These are phyloP conservation scores for Pseudopodoces humilis DNA, from an alignment of 2,113 vertebrate genomes.

Conservation along the genomic window DNA sequence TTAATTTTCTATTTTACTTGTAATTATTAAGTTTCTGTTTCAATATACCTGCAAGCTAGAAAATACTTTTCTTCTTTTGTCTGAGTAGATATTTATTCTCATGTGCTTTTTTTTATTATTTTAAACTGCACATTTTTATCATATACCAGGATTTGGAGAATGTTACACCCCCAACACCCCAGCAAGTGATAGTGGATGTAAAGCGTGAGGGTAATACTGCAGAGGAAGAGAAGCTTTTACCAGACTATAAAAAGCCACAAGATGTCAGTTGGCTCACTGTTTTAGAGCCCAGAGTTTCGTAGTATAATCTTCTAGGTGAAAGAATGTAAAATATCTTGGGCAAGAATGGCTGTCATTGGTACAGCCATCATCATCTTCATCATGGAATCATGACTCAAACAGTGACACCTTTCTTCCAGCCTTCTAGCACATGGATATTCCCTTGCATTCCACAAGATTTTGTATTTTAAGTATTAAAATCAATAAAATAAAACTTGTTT, in stretches of 20 bases:
- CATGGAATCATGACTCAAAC: no score
- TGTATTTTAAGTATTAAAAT: background rate
- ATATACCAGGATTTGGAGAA: background rate
- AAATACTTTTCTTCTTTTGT: slow-evolving; percentile 6
- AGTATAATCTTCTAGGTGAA: background rate
- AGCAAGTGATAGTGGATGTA: background rate
- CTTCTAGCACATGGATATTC: background rate
- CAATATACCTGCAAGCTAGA: slow-evolving; percentile 13
- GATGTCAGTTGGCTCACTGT: background rate
- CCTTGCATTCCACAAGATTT: background rate
- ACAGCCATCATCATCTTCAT: no score
- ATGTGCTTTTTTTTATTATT: background rate
- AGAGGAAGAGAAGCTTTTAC: background rate
- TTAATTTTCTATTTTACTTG: slow-evolving; percentile 21
- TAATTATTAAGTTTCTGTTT: slow-evolving; percentile 43
- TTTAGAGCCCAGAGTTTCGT: background rate
- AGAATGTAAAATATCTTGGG: background rate
- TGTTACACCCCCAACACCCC: background rate
- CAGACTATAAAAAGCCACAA: background rate
- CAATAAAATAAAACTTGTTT: background rate
- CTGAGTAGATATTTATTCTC: slow-evolving; percentile 1
- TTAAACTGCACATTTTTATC: background rate
- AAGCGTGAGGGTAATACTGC: background rate
- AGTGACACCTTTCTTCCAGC: background rate
- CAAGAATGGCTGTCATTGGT: background rate